Evolutionary conservation across 2,797 vertebrate genomes (phyloP).

Genomic region (Artibeus jamaicensis): DNA sequence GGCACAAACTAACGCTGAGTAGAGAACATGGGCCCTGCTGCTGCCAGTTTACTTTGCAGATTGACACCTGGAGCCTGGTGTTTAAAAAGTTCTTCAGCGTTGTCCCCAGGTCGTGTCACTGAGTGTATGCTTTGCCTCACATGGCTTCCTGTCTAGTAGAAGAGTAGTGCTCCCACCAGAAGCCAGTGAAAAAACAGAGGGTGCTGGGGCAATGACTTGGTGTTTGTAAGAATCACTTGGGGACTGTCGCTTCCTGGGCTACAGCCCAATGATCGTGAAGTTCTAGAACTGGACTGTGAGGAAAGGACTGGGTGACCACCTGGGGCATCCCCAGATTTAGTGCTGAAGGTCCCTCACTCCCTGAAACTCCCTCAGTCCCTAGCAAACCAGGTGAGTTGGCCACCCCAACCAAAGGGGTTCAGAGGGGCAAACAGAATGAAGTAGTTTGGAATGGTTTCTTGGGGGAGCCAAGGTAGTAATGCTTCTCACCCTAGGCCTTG

Average conservation of each 20-base stretch:
- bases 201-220: neutral
- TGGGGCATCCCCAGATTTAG: neutral
- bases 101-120: neutral
- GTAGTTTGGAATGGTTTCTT: neutral
- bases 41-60: neutral
- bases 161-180: neutral
- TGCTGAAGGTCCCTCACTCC: neutral
- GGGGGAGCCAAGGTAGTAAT: neutral
- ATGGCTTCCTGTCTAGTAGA: neutral
- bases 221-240: neutral
- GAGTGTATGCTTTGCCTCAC: accelerated
- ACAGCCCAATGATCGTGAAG: neutral
- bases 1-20: neutral
- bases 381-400: neutral
- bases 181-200: neutral
- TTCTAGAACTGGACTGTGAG: neutral
- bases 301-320: neutral
- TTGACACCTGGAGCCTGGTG: neutral
- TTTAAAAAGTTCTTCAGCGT: neutral
- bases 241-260: neutral
- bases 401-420: neutral
- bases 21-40: neutral
- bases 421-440: neutral
- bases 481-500: neutral
- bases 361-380: neutral